Evolutionary conservation across 2,888 invertebrate species (phyloP), one percentile per base, ranked within the genome.

Genomic region (Loripinus fragilis): DNA sequence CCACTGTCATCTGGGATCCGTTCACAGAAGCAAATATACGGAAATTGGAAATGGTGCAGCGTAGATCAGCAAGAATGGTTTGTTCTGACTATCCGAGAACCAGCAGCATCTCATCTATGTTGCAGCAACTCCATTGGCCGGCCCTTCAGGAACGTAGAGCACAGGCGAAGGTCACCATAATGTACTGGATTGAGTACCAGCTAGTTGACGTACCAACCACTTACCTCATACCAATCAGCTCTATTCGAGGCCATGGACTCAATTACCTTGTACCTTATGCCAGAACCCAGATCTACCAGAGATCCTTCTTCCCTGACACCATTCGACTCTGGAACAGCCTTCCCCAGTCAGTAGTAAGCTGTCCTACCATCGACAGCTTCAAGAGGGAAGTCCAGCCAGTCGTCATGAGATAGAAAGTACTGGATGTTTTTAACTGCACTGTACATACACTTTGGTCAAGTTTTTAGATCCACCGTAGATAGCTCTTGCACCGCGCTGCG

Each of bases 291-390:
- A 17, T 25, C 30, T 68, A 68, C 48, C 68, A 68, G 45, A 1
- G 42, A 28, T 68, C 45, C 48, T 68, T 48, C 48, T 68, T 48
- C 48, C 45, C 68, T 35, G 66, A 66, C 68, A 68, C 68, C 30
- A 68, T 68, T 30, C 1, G 68, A n/a, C 38, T 10, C 66, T 12
- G 35, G n/a, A n/a, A n/a, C n/a, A n/a, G n/a, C n/a, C n/a, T n/a
- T n/a, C n/a, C n/a, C n/a, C n/a, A n/a, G n/a, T 7, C 30, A 33
- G 35, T 35, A n/a, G 50, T 50, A 8, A 50, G 50, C 50, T 50
- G 50, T n/a, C 23, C 50, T 12, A 70, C 70, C 70, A 41, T 70
- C 2, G 70, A 69, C 70, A 70, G 69, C 48, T 48, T 75, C 75
- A 70, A 75, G 65, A 38, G 38, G 65, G 68, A 69, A n/a, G n/a